These are phyloP conservation scores for Xenus cinereus DNA, from an alignment of 2,113 vertebrate genomes.

Conservation along the genomic window DNA sequence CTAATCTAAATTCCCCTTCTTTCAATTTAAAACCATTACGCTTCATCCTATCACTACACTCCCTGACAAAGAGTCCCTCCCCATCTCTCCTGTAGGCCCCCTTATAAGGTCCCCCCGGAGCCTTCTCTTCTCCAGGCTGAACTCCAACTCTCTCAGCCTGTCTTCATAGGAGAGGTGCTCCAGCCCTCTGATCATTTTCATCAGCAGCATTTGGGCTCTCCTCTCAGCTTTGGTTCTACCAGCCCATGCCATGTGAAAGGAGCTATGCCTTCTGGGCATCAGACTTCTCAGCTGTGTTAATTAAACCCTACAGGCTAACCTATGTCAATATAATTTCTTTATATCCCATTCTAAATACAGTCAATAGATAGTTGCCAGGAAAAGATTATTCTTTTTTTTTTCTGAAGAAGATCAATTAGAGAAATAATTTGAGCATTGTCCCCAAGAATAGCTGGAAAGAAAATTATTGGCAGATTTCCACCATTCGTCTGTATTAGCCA, in stretches of 20 bases:
- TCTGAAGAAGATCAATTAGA: neutral
- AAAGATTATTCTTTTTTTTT: neutral
- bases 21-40: too few species aligned
- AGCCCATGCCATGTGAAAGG: neutral
- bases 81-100: too few species aligned
- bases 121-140: too few species aligned
- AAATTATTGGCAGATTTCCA: neutral
- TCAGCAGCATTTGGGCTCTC: neutral
- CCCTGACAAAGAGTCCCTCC: too few species aligned
- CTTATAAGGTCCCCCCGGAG: too few species aligned
- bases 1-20: too few species aligned
- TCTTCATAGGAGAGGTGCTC: too few species aligned
- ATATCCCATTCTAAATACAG: neutral
- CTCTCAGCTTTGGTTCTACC: neutral
- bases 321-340: neutral
- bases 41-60: too few species aligned
- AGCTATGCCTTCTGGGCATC: neutral
- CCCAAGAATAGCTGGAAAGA: neutral
- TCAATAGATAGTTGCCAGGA: neutral
- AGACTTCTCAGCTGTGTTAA: neutral
- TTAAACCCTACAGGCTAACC: constrained; percentile 1
- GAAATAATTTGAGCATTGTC: neutral
- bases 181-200: neutral
- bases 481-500: neutral
- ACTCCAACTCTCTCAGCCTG: too few species aligned